These are phyloP conservation scores for Galeopterus variegatus DNA, from an alignment of 2,113 vertebrate genomes.

Conservation along the genomic window DNA sequence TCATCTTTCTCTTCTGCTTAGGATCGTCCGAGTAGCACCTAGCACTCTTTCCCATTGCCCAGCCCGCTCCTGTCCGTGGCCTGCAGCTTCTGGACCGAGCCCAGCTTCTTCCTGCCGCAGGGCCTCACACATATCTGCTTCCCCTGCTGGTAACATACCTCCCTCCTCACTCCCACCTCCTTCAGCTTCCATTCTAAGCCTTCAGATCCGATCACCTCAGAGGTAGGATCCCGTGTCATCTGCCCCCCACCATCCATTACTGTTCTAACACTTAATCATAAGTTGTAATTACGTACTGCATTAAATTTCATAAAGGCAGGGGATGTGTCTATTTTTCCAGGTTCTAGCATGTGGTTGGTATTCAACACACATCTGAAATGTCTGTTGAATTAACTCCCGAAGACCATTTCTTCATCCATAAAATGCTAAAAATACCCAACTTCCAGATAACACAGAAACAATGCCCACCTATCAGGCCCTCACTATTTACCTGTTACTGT, in stretches of 20 bases:
- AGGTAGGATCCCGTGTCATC: not conserved
- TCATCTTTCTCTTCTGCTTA: not conserved
- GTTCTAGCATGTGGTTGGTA: not conserved
- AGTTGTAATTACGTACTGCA: not conserved
- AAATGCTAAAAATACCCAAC: not conserved
- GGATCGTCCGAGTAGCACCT: not conserved
- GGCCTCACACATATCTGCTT: not conserved
- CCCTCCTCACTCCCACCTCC: not conserved
- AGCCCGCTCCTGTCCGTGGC: not conserved
- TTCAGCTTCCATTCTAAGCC: not conserved
- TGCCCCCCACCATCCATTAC: not conserved
- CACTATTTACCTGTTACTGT: rapidly evolving
- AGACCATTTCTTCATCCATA: not conserved
- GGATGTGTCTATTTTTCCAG: not conserved
- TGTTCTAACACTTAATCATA: not conserved
- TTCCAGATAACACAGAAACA: not conserved
- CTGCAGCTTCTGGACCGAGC: not conserved
- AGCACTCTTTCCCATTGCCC: not conserved
- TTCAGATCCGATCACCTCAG: not conserved
- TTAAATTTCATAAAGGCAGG: not conserved
- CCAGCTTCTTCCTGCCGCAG: not conserved
- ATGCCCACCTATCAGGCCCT: rapidly evolving
- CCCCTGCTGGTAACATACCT: not conserved
- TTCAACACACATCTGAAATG: not conserved
- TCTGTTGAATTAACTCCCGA: not conserved